Base-by-base conservation (phyloP, 2,113 vertebrate genomes). In the Centropus unirufus region DNA sequence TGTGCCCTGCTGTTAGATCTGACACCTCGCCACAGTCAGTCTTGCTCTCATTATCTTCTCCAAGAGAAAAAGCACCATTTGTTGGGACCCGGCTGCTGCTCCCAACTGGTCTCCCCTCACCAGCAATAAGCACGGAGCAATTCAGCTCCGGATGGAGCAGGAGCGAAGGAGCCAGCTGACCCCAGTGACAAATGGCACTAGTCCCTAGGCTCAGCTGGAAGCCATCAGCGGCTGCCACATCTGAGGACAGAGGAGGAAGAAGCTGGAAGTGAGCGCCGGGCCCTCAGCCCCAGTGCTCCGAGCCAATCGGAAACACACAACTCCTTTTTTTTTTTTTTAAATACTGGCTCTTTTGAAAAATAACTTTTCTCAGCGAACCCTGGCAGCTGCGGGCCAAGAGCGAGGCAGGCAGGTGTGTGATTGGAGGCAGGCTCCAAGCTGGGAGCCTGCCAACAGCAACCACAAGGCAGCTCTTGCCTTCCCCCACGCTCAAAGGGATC, bases 331-430 rank as follows among this genome's bases (percentile, higher is more conserved):
- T 36, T 36, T 92, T 92, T 75, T 91, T 95, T 91, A 91, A 91
- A 96, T 94, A 91, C 92, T 93, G 93, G 61, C 82, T 94, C 96
- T 86, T 95, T 94, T 90, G 91, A 94, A 95, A 92, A 96, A 95
- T 84, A 93, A 95, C 90, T 94, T 95, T 89, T 86, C 93, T 78
- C 85, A 86, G 91, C 95, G 94, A 96, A 95, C 96, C 95, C 68
- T 88, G 94, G 95, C 96, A 97, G 94, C 96, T 97, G 96, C 95
- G 92, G 96, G 95, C 94, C 88, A 96, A 96, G 90, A 96, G 93
- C 68, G 93, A 95, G 89, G 92, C 92, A 95, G 94, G 96, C 95
- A 95, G 97, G 94, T 95, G 93, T 96, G 95, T 68, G 89, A 95
- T 93, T 91, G 70, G 81, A 96, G 92, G 92, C 89, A 94, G 94